phyloP scores from a whole-genome alignment of 2,888 invertebrate genomes.

The Gryllus longicercus region DNA sequence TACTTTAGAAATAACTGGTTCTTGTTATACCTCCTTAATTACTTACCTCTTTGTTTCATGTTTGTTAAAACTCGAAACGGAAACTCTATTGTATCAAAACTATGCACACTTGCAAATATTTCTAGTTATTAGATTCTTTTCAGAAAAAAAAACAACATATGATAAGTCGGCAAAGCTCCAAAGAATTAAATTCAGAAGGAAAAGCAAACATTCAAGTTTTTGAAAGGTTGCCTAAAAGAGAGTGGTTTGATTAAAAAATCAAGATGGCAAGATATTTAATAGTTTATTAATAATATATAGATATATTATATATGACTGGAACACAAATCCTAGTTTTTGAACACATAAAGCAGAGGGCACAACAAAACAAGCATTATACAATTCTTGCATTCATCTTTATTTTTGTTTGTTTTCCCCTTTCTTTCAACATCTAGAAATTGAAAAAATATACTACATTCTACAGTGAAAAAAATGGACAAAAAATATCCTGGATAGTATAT shows the following conservation, averaged over 20 bases:
- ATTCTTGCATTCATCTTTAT: not conserved
- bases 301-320: constrained; percentile 23
- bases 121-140: too few species aligned
- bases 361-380: constrained; percentile 23
- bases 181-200: too few species aligned
- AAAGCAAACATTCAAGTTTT: too few species aligned
- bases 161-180: too few species aligned
- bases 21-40: too few species aligned
- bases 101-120: too few species aligned
- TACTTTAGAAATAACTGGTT: too few species aligned
- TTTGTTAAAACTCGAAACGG: too few species aligned
- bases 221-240: too few species aligned
- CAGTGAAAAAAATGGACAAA: constrained; percentile 36
- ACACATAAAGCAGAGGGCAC: constrained; percentile 25
- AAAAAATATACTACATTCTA: constrained; percentile 34
- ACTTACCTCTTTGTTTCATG: too few species aligned
- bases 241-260: not conserved
- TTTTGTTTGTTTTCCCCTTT: constrained; percentile 4
- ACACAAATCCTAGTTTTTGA: constrained; percentile 21
- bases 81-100: too few species aligned
- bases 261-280: constrained; percentile 8
- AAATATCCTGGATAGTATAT: constrained; percentile 35
- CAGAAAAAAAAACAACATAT: too few species aligned
- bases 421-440: constrained; percentile 35
- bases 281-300: constrained; percentile 17